Evolutionary conservation across 2,888 invertebrate species (phyloP), one percentile per base, ranked within the genome.

Genomic region (Heliconius aoede): DNA sequence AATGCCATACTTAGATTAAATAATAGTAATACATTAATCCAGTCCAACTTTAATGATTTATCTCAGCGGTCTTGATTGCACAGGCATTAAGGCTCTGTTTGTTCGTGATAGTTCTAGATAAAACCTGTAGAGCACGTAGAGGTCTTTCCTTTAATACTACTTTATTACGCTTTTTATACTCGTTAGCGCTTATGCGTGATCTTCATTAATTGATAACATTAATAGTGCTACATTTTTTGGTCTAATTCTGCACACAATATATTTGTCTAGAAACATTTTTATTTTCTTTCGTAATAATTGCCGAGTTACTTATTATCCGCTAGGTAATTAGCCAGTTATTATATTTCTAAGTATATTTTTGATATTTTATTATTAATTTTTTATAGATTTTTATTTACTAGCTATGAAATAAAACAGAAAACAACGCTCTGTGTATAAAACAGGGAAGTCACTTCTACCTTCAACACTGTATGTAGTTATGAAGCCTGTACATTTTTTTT

Each of bases 41-140:
- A 64, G 5, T 64, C 67, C 40, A 13, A 28, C 4, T 67, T 46
- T 67, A 26, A 26, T 68, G 32, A 8, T 46, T 46, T 28, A 68
- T 51, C 51, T 28, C n/a, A 15, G n/a, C 13, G 68, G 68, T 51
- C 30, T 69, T n/a, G 30, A 55, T 55, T 61, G 68, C 58, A 28
- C 67, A 40, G 55, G 73, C n/a, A 74, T 67, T 60, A 68, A 40
- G 74, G 28, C 28, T 30, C 74, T 74, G 60, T 28, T 60, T 67
- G 40, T 55, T 60, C n/a, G 60, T 61, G 46, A 74, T 74, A 68
- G 28, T 55, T 60, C n/a, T 30, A 74, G 61, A 74, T 74, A 68
- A 61, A 60, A 74, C 68, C 60, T 68, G 36, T 24, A 26, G 68
- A 46, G 30, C 68, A 68, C 68, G 74, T 30, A 74, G 28, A 68